A percentile compares a stretch with the other conserved stretches of the same genome.
Conservation (phyloP, 1,140 invertebrate genomes). For the Bilobella aurantiaca region DNA sequence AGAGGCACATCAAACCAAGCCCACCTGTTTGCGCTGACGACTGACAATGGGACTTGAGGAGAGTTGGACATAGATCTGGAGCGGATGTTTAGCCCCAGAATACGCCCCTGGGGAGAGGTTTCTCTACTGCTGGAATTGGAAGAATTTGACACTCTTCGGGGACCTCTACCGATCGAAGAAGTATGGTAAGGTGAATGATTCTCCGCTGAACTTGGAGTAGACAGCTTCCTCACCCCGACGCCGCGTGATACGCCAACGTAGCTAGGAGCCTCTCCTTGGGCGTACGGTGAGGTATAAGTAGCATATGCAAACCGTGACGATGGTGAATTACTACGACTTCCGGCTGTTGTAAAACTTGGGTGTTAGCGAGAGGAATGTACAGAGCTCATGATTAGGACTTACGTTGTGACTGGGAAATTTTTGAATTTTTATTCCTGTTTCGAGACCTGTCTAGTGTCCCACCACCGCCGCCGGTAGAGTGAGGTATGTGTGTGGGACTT, state of each 20-base stretch:
- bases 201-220: neutral
- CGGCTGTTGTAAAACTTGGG: slow-evolving; percentile 19
- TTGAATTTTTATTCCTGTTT: slow-evolving; percentile 24
- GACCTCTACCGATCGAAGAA: slow-evolving; percentile 15
- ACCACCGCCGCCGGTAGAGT: neutral
- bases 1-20: neutral
- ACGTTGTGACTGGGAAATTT: slow-evolving; percentile 34
- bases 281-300: slow-evolving; percentile 32
- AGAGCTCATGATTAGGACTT: slow-evolving; percentile 12
- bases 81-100: slow-evolving; percentile 19
- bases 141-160: slow-evolving; percentile 25
- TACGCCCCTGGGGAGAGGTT: slow-evolving; percentile 26
- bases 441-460: slow-evolving; percentile 26
- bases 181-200: slow-evolving; percentile 3
- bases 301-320: slow-evolving; percentile 29
- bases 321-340: slow-evolving; percentile 34
- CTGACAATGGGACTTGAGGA: slow-evolving; percentile 20
- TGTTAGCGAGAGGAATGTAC: neutral
- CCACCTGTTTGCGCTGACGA: slow-evolving; percentile 2
- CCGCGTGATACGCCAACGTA: neutral
- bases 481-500: neutral
- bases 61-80: slow-evolving; percentile 30
- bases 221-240: neutral
- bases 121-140: slow-evolving; percentile 33
- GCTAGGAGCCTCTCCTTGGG: neutral